A percentile compares a stretch with the other conserved stretches of the same genome.
phyloP scores from a whole-genome alignment of 2,797 vertebrate species.

The Sitta carolinensis region DNA sequence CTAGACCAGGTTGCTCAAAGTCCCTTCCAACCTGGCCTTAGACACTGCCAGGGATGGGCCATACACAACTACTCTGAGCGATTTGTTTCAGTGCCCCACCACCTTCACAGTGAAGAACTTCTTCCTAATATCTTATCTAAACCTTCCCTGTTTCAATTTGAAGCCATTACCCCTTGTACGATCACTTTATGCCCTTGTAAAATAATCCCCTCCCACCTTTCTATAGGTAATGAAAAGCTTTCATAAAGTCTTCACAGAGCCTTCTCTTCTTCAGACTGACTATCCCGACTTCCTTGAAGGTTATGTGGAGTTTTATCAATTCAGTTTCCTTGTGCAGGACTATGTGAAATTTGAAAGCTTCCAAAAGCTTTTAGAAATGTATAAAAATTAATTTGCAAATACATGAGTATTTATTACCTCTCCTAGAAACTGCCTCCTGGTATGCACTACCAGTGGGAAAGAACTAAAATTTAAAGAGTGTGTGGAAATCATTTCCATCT shows the following conservation, averaged over 20 bases:
- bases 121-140: not conserved
- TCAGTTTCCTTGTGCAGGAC: not conserved
- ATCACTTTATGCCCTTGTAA: not conserved
- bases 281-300: not conserved
- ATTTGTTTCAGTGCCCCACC: not conserved
- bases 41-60: not conserved
- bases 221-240: not conserved
- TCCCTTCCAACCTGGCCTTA: not conserved
- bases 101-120: not conserved
- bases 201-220: not conserved
- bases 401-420: not conserved
- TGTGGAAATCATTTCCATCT: not conserved
- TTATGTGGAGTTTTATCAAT: not conserved
- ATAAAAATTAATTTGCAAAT: not conserved
- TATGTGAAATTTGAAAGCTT: not conserved
- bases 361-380: not conserved
- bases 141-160: not conserved
- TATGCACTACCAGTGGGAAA: not conserved
- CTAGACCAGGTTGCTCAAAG: not conserved
- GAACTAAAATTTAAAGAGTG: not conserved
- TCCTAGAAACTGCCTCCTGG: not conserved
- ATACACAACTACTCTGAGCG: not conserved
- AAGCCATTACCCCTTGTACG: not conserved
- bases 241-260: not conserved
- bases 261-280: not conserved